phyloP scores from a whole-genome alignment of 2,797 vertebrate species.

The Pachyuromys duprasi region DNA sequence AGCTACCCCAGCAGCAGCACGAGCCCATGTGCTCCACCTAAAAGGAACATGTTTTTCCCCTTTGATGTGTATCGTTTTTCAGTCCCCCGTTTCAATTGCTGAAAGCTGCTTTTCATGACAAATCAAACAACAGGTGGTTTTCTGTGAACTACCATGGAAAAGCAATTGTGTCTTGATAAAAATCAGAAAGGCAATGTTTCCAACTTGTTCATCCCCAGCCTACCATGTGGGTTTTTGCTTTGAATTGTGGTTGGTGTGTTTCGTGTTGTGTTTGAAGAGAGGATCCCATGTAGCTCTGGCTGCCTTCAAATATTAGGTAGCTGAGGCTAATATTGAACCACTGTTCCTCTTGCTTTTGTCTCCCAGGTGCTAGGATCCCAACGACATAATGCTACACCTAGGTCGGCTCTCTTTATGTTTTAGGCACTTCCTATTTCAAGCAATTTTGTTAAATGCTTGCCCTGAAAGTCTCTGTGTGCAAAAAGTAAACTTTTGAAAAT shows the following conservation, averaged over 20 bases:
- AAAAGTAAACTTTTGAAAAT: background rate
- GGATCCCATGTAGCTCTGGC: background rate
- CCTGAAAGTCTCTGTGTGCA: background rate
- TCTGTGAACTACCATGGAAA: background rate
- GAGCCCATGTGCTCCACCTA: background rate
- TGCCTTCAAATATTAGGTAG: background rate
- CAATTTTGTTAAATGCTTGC: background rate
- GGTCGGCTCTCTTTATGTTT: background rate
- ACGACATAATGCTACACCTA: background rate
- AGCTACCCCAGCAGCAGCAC: constrained; percentile 53
- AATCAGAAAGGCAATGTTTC: constrained; percentile 41
- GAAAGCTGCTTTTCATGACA: background rate
- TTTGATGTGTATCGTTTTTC: background rate
- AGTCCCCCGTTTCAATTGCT: background rate
- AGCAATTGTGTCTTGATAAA: background rate
- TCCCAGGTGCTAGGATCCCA: background rate
- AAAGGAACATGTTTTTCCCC: constrained; percentile 56
- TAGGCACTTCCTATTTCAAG: constrained; percentile 16
- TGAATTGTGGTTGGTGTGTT: background rate
- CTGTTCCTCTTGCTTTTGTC: background rate
- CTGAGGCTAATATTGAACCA: background rate
- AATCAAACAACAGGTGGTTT: constrained; percentile 10
- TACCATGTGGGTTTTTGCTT: constrained; percentile 4
- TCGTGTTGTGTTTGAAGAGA: background rate
- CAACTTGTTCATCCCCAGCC: background rate